A percentile compares a stretch with the other conserved stretches of the same genome.
These are phyloP conservation scores for Anoplophora glabripennis DNA, from an alignment of 1,140 invertebrate genomes.

Conservation along the genomic window DNA sequence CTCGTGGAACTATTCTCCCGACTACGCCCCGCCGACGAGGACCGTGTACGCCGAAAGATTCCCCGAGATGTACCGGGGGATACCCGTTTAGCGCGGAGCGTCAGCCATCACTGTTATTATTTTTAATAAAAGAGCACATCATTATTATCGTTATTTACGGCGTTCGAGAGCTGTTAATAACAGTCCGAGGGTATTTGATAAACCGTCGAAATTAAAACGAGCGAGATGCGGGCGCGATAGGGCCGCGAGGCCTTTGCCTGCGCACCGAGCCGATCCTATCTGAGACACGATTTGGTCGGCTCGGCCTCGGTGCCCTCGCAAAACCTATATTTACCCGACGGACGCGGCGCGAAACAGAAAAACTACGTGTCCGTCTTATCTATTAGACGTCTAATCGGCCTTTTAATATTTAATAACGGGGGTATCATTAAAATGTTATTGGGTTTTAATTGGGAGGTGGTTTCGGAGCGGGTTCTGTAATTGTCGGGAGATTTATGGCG, in stretches of 20 bases:
- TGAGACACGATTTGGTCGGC: conserved; percentile 9
- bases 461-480: conserved; percentile 10
- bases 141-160: too few relatives aligned
- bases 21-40: too few relatives aligned
- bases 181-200: background rate
- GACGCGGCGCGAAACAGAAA: conserved; percentile 17
- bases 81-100: too few relatives aligned
- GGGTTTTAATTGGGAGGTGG: conserved; percentile 21
- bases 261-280: conserved; percentile 8
- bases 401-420: conserved; percentile 22
- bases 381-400: conserved; percentile 18
- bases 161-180: too few relatives aligned
- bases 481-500: background rate
- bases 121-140: too few relatives aligned
- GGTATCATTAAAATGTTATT: conserved; percentile 21
- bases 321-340: conserved; percentile 22
- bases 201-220: conserved; percentile 4
- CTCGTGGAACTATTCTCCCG: too few relatives aligned
- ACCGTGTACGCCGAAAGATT: too few relatives aligned
- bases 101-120: too few relatives aligned
- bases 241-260: too few relatives aligned
- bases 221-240: background rate
- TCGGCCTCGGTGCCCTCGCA: conserved; percentile 6
- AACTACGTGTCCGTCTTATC: conserved; percentile 16
- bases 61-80: too few relatives aligned